Percentiles rank a stretch among this genome's conserved stretches.
phyloP scores from a whole-genome alignment of 2,888 invertebrate genomes.

The Lypha dubia region DNA sequence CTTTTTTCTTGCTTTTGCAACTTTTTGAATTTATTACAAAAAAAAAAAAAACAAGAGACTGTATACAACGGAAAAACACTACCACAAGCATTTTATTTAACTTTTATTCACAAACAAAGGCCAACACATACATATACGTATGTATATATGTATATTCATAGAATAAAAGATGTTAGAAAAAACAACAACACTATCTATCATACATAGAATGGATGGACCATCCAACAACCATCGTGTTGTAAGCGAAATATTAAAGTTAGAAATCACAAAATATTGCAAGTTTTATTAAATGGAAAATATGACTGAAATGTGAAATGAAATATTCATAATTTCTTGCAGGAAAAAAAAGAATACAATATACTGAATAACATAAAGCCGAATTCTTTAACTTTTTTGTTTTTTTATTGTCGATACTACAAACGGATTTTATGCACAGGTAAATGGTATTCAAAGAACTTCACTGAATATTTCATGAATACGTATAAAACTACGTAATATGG shows the following conservation, averaged over 20 bases:
- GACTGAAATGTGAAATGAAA: constrained; percentile 16
- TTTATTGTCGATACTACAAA: not conserved
- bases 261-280: constrained; percentile 23
- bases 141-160: no score
- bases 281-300: constrained; percentile 49
- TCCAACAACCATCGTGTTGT: not conserved
- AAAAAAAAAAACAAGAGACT: constrained; percentile 14
- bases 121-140: not conserved
- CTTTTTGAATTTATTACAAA: constrained; percentile 29
- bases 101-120: constrained; percentile 30
- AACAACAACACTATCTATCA: not conserved
- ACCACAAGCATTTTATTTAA: constrained; percentile 51
- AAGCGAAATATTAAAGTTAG: constrained; percentile 19
- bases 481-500: not conserved
- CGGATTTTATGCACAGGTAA: not conserved
- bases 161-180: constrained; percentile 17
- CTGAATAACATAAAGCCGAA: not conserved
- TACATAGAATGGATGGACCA: not conserved
- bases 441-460: not conserved
- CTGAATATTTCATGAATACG: not conserved
- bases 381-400: not conserved
- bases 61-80: not conserved
- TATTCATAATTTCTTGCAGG: not conserved
- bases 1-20: constrained; percentile 14
- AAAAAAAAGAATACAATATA: not conserved